phyloP scores from a whole-genome alignment of 2,113 vertebrate species.

The Crotalus horridus region DNA sequence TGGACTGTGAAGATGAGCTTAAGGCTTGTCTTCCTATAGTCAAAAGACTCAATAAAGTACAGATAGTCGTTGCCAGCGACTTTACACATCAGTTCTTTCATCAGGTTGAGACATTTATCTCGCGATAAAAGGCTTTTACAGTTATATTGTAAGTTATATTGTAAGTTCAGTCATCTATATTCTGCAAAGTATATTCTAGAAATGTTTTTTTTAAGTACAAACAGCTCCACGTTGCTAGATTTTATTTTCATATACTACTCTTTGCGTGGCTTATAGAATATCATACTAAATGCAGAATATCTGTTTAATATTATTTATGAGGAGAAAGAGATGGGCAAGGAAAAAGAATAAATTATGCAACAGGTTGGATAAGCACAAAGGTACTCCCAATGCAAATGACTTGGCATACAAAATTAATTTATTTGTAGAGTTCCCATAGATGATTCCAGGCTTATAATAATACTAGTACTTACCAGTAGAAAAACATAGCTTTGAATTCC shows the following conservation, averaged over 20 bases:
- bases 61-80: background rate
- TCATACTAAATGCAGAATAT: background rate
- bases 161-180: background rate
- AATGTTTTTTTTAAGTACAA: background rate
- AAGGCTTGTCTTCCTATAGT: background rate
- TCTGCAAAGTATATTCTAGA: background rate
- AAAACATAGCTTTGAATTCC: background rate
- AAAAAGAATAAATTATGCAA: background rate
- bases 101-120: background rate
- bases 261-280: background rate
- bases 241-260: background rate
- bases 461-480: background rate
- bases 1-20: background rate
- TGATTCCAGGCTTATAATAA: background rate
- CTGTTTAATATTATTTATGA: background rate
- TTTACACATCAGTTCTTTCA: background rate
- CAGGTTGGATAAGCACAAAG: background rate
- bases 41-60: background rate
- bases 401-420: background rate
- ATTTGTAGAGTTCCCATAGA: background rate
- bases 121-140: background rate
- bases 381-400: background rate
- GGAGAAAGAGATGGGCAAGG: background rate
- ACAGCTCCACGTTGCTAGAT: background rate
- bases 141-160: background rate